Evolutionary conservation across 2,113 vertebrate genomes (phyloP).

Genomic region (Podarcis muralis): DNA sequence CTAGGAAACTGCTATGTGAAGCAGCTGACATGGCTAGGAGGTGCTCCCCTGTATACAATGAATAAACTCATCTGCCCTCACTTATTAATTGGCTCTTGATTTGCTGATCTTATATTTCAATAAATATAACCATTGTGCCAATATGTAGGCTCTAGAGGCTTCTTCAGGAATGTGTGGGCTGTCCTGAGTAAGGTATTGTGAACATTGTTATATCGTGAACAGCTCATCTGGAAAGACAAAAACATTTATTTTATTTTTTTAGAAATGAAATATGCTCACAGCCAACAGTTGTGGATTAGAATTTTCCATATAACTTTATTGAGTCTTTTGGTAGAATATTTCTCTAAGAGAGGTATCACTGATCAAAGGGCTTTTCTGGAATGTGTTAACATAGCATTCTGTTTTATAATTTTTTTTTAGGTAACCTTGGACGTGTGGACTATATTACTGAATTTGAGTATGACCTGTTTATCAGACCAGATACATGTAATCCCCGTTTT

Average conservation of each 20-base stretch:
- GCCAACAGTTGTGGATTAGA: neutral
- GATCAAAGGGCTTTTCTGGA: neutral
- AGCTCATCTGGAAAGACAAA: neutral
- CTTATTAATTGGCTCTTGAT: no score
- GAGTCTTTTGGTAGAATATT: neutral
- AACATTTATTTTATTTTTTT: neutral
- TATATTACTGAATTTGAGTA: constrained; percentile 96
- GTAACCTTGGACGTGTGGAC: constrained; percentile 94
- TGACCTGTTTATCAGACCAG: constrained; percentile 96
- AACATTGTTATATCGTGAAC: neutral
- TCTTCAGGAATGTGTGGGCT: neutral
- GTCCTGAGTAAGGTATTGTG: neutral
- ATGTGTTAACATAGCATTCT: neutral
- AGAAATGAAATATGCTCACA: neutral
- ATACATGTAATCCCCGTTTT: constrained; percentile 97
- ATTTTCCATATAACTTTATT: neutral
- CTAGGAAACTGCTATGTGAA: no score
- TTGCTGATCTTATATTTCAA: no score
- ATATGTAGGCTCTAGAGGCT: no score
- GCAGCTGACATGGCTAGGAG: no score
- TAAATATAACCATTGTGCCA: no score
- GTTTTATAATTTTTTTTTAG: constrained; percentile 66
- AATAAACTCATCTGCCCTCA: no score
- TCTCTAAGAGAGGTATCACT: neutral
- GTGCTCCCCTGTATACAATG: no score